Evolutionary conservation across 1,140 invertebrate genomes (phyloP).

Genomic region (Saccostrea cuccullata): DNA sequence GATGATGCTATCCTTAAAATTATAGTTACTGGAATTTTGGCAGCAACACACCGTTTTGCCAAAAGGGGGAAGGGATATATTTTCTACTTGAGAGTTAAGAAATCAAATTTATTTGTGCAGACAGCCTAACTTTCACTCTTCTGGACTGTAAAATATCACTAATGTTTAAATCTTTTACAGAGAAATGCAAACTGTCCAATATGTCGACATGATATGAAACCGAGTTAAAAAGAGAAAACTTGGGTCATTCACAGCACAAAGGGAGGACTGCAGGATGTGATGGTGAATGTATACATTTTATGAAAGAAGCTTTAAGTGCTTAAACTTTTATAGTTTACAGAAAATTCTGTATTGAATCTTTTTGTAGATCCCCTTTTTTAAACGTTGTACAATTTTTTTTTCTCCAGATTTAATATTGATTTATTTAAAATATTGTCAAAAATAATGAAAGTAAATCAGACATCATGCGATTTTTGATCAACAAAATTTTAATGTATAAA

Average conservation of each 20-base stretch:
- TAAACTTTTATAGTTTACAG: not conserved
- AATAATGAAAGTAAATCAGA: not conserved
- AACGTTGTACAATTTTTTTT: no score
- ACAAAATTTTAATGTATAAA: not conserved
- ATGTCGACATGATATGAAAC: constrained; percentile 58
- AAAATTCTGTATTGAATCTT: no score
- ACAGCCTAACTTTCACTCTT: no score
- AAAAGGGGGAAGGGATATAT: no score
- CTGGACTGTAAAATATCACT: not conserved
- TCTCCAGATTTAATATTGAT: not conserved
- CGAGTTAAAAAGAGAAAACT: constrained; percentile 13
- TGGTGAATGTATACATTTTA: not conserved
- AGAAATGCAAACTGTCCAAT: constrained; percentile 62
- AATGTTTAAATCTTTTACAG: constrained; percentile 46
- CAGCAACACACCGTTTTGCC: no score
- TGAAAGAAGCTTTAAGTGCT: not conserved
- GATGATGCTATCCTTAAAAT: no score
- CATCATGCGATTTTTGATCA: not conserved
- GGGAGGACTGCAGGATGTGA: not conserved
- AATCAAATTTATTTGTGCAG: no score
- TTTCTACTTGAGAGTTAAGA: no score
- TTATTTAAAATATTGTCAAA: not conserved
- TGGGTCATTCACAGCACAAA: not conserved
- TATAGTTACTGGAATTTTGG: no score
- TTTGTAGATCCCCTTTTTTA: no score